These are phyloP conservation scores for Streptopelia turtur DNA, from an alignment of 2,797 vertebrate genomes.

Conservation along the genomic window DNA sequence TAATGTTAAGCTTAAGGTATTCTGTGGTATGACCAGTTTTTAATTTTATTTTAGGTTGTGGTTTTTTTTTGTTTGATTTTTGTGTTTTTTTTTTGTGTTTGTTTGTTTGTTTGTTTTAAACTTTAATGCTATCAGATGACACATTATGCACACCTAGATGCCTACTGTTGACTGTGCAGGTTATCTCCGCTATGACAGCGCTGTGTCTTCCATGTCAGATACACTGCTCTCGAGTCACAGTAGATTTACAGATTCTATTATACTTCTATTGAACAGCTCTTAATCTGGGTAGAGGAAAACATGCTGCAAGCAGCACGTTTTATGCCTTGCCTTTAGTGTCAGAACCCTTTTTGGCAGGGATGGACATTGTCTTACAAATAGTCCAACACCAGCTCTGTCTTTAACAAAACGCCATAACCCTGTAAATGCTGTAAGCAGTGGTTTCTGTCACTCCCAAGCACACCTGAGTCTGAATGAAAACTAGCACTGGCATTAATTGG, in stretches of 20 bases:
- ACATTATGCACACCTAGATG: slow-evolving; percentile 47
- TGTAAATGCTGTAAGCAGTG: neutral
- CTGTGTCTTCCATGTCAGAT: slow-evolving; percentile 73
- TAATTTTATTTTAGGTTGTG: slow-evolving; percentile 36
- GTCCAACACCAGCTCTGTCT: neutral
- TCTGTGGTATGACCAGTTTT: slow-evolving; percentile 23
- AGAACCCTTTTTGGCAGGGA: slow-evolving; percentile 57
- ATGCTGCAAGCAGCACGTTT: slow-evolving; percentile 76
- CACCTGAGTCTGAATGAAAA: neutral
- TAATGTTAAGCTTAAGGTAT: slow-evolving; percentile 18
- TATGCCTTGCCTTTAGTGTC: slow-evolving; percentile 62
- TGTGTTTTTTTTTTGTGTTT: neutral
- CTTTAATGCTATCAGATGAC: slow-evolving; percentile 57
- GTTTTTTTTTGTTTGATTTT: no score
- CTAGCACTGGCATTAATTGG: neutral
- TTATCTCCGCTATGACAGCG: slow-evolving; percentile 75
- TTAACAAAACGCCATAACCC: neutral
- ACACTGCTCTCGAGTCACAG: slow-evolving; percentile 61
- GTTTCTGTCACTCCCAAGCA: neutral
- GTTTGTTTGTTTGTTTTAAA: slow-evolving; percentile 20
- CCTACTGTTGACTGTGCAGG: slow-evolving; percentile 57
- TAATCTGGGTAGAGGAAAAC: slow-evolving; percentile 73
- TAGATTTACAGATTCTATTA: slow-evolving; percentile 85
- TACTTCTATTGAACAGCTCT: slow-evolving; percentile 78
- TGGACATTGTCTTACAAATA: slow-evolving; percentile 54